A percentile compares a stretch with the other conserved stretches of the same genome.
phyloP scores from a whole-genome alignment of 2,888 invertebrate species.

The Galerucella nymphaeae region DNA sequence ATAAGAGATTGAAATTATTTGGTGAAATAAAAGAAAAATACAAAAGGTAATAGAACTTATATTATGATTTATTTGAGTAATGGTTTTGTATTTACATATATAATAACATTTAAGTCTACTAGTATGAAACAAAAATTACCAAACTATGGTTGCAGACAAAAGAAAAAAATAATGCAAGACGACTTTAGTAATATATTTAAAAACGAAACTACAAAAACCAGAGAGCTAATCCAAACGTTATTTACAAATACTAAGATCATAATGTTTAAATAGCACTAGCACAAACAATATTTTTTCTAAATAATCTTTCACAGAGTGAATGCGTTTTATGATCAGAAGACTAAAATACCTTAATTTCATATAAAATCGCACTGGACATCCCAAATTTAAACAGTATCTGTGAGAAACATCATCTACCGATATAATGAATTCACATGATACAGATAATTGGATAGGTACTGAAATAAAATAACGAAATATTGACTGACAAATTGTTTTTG shows the following conservation, averaged over 20 bases:
- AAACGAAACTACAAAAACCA: constrained; percentile 33
- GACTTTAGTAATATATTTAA: constrained; percentile 17
- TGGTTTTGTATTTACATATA: constrained; percentile 58
- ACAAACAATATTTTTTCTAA: constrained; percentile 42
- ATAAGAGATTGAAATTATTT: no score
- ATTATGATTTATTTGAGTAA: constrained; percentile 56
- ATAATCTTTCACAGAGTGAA: constrained; percentile 31
- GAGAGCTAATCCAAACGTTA: constrained; percentile 42
- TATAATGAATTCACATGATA: no score
- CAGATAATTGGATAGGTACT: no score
- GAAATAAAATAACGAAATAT: no score
- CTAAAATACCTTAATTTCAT: background rate
- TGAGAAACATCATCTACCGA: background rate
- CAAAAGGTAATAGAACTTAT: constrained; percentile 54
- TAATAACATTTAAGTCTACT: constrained; percentile 54
- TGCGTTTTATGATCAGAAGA: constrained; percentile 39
- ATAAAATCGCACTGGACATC: background rate
- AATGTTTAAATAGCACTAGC: constrained; percentile 39
- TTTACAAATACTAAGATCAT: constrained; percentile 37
- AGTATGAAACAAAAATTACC: constrained; percentile 52
- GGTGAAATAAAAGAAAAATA: constrained; percentile 9
- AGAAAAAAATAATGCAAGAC: constrained; percentile 23
- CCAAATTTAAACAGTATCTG: no score
- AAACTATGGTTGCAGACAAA: constrained; percentile 21
- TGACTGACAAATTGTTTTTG: no score